phyloP scores from a whole-genome alignment of 2,797 vertebrate species.

The Avahi laniger region DNA sequence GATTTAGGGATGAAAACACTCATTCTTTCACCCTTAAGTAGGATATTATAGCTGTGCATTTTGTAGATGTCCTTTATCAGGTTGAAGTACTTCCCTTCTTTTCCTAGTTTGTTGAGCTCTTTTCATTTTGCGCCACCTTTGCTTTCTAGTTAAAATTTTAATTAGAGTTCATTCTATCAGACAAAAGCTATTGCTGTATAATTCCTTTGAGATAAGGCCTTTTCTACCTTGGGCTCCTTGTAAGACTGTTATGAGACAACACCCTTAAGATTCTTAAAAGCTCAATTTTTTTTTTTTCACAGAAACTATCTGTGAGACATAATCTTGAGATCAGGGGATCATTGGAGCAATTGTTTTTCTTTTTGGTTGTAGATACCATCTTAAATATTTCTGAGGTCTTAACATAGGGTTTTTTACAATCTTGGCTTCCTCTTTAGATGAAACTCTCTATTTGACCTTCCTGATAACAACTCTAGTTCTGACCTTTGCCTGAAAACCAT shows the following conservation, averaged over 20 bases:
- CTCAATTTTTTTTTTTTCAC: neutral
- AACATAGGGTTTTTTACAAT: neutral
- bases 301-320: neutral
- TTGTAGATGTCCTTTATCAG: neutral
- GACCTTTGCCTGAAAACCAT: neutral
- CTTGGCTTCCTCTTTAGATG: neutral
- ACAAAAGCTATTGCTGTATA: neutral
- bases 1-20: neutral
- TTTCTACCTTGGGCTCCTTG: neutral
- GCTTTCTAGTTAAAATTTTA: neutral
- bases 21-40: neutral
- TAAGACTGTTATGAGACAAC: neutral
- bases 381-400: conserved; percentile 3
- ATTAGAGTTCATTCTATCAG: neutral
- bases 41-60: neutral
- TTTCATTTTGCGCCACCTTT: neutral
- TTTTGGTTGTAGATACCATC: neutral
- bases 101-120: neutral
- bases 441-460: neutral
- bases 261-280: neutral
- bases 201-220: neutral
- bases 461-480: neutral
- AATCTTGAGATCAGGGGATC: neutral
- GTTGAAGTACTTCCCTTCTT: neutral
- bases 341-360: neutral